A percentile compares a stretch with the other conserved stretches of the same genome.
These are phyloP conservation scores for Grammatotria lemairii DNA, from an alignment of 2,113 vertebrate species.

Conservation along the genomic window DNA sequence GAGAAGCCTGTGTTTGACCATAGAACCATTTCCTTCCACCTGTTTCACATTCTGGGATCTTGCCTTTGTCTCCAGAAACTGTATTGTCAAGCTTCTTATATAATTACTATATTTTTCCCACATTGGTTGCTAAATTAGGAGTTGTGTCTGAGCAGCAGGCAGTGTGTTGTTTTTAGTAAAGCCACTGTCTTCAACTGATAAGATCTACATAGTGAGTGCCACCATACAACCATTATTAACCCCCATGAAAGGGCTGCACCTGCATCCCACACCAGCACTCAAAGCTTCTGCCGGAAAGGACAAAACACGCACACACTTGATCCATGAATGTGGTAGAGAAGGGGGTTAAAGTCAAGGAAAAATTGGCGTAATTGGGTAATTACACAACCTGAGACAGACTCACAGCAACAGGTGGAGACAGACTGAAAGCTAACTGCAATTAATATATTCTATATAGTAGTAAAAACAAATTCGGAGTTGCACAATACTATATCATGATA, in stretches of 20 bases:
- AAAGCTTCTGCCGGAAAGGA: background rate
- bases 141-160: background rate
- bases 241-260: conserved; percentile 42
- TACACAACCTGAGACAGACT: background rate
- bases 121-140: background rate
- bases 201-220: conserved; percentile 26
- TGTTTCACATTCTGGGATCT: background rate
- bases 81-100: background rate
- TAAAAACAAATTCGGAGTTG: background rate
- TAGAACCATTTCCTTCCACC: background rate
- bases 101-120: background rate
- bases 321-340: background rate
- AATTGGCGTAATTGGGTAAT: background rate
- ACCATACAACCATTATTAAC: conserved; percentile 40
- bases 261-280: conserved; percentile 23
- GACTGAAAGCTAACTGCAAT: background rate
- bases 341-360: background rate
- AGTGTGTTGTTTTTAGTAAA: background rate
- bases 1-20: background rate
- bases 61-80: background rate
- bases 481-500: background rate
- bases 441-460: background rate
- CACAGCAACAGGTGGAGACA: background rate
- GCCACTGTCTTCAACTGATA: background rate
- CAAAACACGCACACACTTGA: background rate